Base-by-base conservation (phyloP, 2,888 invertebrate genomes). In the Hydriomena furcata region DNA sequence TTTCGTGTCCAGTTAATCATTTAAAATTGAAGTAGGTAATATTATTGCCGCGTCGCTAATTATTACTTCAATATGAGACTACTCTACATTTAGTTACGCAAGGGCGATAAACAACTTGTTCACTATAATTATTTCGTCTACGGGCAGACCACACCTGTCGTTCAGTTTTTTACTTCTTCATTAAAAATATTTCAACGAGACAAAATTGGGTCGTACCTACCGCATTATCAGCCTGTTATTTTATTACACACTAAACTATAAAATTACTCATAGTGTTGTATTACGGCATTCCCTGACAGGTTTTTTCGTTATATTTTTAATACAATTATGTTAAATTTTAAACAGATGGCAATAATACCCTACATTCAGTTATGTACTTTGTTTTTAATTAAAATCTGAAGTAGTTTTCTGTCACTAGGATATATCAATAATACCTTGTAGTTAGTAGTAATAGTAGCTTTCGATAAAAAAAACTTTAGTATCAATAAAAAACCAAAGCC, bases 61-160 rank as follows among this genome's bases (percentile, higher is more conserved):
- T 51, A 51, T 47, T 46, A 46, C 45, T 20, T 49, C 41, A 46
- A 45, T 45, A 40, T 30, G 42, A 53, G 35, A 27, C 41, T 58
- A 58, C 50, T 55, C 42, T 48, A 53, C 51, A 51, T 56, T 54
- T 55, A 41, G 45, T 54, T 53, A 55, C 48, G 54, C 51, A 61
- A 58, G 51, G 43, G 45, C 52, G 30, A 52, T 52, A 58, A 56
- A 60, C 58, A 55, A 55, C 51, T 28, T 48, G 34, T 52, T 41
- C 43, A 32, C 40, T 52, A 49, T 70, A 67, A 58, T 66, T 63
- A 63, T 66, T 54, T 61, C 53, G 56, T 61, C 61, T 70, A 71
- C 65, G 35, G 48, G 45, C 41, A 53, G 58, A 62, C 58, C 59
- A 60, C 55, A 58, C 66, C 53, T 54, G 60, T 56, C 44, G 56